Evolutionary conservation across 2,888 invertebrate genomes (phyloP).

Genomic region (Cheilosia impressa): DNA sequence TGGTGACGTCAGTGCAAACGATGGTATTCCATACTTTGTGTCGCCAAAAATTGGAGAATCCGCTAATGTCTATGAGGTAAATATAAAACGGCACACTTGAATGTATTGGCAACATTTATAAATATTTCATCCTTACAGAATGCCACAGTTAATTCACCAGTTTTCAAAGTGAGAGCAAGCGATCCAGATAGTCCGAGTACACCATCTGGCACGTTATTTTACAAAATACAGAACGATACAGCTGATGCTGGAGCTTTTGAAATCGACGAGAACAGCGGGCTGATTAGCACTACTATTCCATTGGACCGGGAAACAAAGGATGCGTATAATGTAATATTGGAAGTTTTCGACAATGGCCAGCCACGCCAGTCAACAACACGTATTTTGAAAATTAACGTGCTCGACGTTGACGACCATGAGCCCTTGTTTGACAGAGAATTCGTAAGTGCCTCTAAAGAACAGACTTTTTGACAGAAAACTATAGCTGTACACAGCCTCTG

Average conservation of each 20-base stretch:
- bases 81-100: neutral
- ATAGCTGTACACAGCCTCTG: no score
- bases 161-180: conserved; percentile 90
- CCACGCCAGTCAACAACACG: conserved; percentile 90
- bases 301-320: conserved; percentile 91
- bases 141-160: conserved; percentile 88
- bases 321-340: conserved; percentile 90
- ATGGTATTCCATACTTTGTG: conserved; percentile 91
- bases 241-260: conserved; percentile 87
- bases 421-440: conserved; percentile 88
- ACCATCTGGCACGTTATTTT: conserved; percentile 89
- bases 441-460: conserved; percentile 83
- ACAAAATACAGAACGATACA: conserved; percentile 89
- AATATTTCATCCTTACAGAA: conserved; percentile 84
- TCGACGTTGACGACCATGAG: conserved; percentile 91
- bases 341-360: conserved; percentile 91
- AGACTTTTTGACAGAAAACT: no score
- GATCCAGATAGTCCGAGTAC: conserved; percentile 91
- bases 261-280: conserved; percentile 88
- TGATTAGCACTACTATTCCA: conserved; percentile 88
- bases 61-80: conserved; percentile 89
- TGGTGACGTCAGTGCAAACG: conserved; percentile 92
- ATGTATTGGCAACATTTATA: neutral
- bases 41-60: conserved; percentile 88
- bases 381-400: conserved; percentile 87